Conservation (phyloP, 2,113 vertebrate species). For the Enhydra lutris region DNA sequence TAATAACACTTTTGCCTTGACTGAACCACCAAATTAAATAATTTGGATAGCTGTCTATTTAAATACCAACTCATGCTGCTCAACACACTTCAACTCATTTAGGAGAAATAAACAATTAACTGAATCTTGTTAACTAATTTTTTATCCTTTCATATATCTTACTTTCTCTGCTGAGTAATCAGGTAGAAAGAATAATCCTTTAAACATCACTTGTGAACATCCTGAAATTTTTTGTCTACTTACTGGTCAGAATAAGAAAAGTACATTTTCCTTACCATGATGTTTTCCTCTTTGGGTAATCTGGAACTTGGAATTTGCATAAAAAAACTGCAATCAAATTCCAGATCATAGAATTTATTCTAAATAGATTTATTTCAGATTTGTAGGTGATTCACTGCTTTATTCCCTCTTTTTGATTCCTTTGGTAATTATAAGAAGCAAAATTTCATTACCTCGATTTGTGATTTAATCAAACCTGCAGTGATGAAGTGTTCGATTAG, state of each 20-base stretch:
- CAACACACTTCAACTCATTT: not conserved
- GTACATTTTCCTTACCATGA: not conserved
- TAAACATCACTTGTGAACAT: not conserved
- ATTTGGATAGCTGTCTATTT: not conserved
- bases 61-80: not conserved
- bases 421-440: slow-evolving; percentile 7
- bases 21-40: slow-evolving; percentile 23
- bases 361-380: slow-evolving; percentile 13
- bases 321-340: not conserved
- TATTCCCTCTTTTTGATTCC: not conserved
- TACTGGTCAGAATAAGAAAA: not conserved
- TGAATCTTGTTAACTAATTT: not conserved
- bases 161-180: not conserved
- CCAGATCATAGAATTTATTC: not conserved
- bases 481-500: not conserved
- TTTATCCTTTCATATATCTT: not conserved
- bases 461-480: slow-evolving; percentile 28
- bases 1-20: not conserved
- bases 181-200: not conserved
- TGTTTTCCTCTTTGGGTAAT: not conserved
- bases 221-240: not conserved
- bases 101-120: slow-evolving; percentile 9
- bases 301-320: not conserved
- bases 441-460: not conserved
- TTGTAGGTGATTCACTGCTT: not conserved